Evolutionary conservation across 2,797 vertebrate species (phyloP).

Genomic region (Leuciscus waleckii): DNA sequence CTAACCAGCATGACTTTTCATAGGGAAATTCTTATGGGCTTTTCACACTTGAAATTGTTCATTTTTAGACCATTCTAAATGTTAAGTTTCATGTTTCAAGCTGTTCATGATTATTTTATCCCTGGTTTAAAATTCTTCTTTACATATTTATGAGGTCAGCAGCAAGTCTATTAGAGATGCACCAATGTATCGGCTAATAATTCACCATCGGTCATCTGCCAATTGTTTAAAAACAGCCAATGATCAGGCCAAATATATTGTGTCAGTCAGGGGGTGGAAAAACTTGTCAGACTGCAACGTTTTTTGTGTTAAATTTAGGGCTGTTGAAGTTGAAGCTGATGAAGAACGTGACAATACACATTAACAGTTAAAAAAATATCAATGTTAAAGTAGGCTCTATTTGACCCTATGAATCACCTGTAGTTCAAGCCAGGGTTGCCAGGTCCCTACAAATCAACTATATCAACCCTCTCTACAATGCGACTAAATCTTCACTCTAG

Average conservation of each 20-base stretch:
- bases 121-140: neutral
- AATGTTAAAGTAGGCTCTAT: neutral
- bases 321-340: neutral
- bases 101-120: neutral
- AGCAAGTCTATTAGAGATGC: neutral
- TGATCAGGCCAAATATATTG: neutral
- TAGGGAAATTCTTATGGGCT: neutral
- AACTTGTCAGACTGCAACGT: neutral
- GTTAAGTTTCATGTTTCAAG: neutral
- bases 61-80: neutral
- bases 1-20: neutral
- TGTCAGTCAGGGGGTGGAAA: neutral
- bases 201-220: neutral
- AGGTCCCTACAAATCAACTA: too few species aligned
- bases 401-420: neutral
- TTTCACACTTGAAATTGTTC: neutral
- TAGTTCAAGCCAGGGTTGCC: neutral
- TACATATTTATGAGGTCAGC: neutral
- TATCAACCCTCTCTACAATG: too few species aligned
- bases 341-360: neutral
- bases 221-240: neutral
- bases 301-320: neutral
- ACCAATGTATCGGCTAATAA: neutral
- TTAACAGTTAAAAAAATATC: neutral
- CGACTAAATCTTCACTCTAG: too few species aligned